Percentiles rank a stretch among this genome's conserved stretches.
Evolutionary conservation across 2,888 invertebrate species (phyloP).

Genomic region (Callyntrura sp.): DNA sequence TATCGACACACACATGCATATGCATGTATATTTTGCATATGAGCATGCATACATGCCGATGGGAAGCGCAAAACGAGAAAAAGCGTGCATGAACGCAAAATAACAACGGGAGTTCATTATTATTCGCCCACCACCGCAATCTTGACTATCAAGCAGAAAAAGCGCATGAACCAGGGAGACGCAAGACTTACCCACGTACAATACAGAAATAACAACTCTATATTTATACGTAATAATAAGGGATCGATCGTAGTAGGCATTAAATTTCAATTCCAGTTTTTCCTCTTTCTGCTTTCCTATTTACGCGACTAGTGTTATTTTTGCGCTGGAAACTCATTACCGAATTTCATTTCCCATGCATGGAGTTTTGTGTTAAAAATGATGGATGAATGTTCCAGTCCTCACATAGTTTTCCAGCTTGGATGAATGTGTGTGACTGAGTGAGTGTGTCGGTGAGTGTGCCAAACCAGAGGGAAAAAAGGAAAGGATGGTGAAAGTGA

Average conservation of each 20-base stretch:
- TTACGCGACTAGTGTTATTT: neutral
- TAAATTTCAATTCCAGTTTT: neutral
- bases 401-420: neutral
- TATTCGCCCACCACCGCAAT: slow-evolving; percentile 13
- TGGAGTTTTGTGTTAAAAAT: neutral
- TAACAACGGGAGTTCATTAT: slow-evolving; percentile 41
- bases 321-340: neutral
- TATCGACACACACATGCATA: neutral
- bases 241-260: neutral
- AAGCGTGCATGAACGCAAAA: neutral
- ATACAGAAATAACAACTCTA: neutral
- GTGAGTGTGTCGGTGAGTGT: neutral
- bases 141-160: neutral
- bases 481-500: slow-evolving; percentile 26
- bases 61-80: neutral
- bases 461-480: neutral
- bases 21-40: too few species aligned
- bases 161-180: neutral
- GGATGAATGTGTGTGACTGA: neutral
- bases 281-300: neutral
- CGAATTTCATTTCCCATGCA: neutral
- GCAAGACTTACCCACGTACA: neutral
- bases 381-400: slow-evolving; percentile 35
- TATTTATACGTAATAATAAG: neutral
- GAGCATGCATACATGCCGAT: neutral